Evolutionary conservation across 37 sponge, comb jelly and placozoan genomes (phyloP), one percentile per base, ranked within the genome.

Genomic region (Spongia lamella): DNA sequence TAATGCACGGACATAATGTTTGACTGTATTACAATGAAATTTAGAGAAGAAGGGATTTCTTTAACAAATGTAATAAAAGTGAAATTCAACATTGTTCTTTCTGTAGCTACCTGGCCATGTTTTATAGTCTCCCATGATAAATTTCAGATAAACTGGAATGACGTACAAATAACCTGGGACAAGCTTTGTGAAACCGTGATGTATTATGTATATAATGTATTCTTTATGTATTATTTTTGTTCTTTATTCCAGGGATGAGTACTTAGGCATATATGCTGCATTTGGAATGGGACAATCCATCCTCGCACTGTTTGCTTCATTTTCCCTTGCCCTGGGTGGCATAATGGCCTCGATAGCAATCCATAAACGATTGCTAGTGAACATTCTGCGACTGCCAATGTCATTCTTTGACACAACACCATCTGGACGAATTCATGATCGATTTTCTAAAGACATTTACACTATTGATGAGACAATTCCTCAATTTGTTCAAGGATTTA

Each of bases 321-420:
- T 91, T 74, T 50, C 86, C 13, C 73, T 94, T 27, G 92, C 89
- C 4, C 37, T 94, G 29, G 95, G 83, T 40, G 86, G 82, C 27
- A 66, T 91, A 16, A 7, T 70, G 26, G 95, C 92, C 31, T 90
- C 95, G 0, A 50, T 53, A 3, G 16, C 20, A 3, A 88, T 94
- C 52, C 95, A 94, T 38, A 49, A 77, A 52, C 72, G 35, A 16
- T 53, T 94, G 61, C 67, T 94, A 16, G n/a, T 34, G 60, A 94
- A 79, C 52, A 77, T 97, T 53, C 69, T 97, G 9, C 68, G 90
- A 1, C 81, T 86, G 59, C 98, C 98, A 21, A 93, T 97, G 94
- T 77, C 92, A 0, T 97, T 97, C 89, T 97, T 97, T 85, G 97
- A 97, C 57, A 97, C 92, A 49, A 97, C 94, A n/a, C 97, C 97